Evolutionary conservation across 2,797 vertebrate genomes (phyloP), one percentile per base, ranked within the genome.

Genomic region (Fratercula arctica): DNA sequence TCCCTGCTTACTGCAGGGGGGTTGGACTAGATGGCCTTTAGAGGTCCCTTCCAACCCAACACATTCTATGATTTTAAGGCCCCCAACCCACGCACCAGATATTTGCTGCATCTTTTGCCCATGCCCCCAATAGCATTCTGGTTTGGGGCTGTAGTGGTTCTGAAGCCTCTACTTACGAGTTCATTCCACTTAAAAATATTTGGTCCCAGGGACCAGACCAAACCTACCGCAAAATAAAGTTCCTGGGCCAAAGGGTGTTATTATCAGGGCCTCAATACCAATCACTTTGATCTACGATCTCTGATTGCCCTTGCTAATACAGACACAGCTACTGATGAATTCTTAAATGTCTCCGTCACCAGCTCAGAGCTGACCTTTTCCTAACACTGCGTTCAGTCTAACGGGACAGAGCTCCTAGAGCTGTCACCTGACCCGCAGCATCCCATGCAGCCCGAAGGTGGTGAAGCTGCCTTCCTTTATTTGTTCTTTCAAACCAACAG

Each of bases 351-450:
- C 29, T 69, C 43, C 70, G 33, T 29, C 6, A 53, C 11, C 57
- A 59, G 57, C n/a, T 76, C 51, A 19, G 4, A 59, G 41, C 61
- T 25, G 7, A 11, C 39, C 25, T 25, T 35, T 53, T 45, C n/a
- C 41, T 45, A 70, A 37, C 12, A 13, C 61, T 13, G 16, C 5
- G 1, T 57, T 46, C 33, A 26, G 9, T 35, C 29, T 37, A 39
- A 37, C 6, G 6, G 35, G 66, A 25, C 46, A 3, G 41, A 82
- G 35, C 51, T 66, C 28, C 70, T 20, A n/a, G 31, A 85, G 50
- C 26, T 23, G 39, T 11, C 1, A 0, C 12, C 41, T 66, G 63
- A 59, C 53, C 45, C 1, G 9, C 31, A 21, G 33, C 4, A 29
- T 8, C 43, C 53, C 9, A 3, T 3, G 14, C 28, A 50, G 23